Conservation (phyloP, 2,888 invertebrate species). For the Epistrophe eligans region DNA sequence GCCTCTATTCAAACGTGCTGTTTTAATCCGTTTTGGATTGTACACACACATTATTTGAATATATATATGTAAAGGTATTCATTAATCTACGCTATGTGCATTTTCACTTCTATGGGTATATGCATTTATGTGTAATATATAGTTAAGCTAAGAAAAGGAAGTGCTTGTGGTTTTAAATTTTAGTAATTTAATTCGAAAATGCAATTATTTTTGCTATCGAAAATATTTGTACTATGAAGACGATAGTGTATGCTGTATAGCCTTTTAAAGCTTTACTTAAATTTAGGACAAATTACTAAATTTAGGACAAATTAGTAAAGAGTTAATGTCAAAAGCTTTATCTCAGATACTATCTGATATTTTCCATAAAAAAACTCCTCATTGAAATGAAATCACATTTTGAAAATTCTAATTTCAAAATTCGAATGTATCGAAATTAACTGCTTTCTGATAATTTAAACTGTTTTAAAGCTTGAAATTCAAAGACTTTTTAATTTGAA, state of each 20-base stretch:
- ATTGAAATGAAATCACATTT: no score
- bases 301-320: neutral
- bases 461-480: no score
- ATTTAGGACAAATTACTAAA: no score
- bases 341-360: no score
- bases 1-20: neutral
- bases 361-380: no score
- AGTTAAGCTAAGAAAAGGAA: neutral
- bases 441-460: no score
- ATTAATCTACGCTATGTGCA: slow-evolving; percentile 50
- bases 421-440: no score
- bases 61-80: neutral
- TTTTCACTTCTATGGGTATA: neutral
- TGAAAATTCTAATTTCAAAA: no score
- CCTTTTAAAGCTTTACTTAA: neutral
- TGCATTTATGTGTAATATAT: neutral
- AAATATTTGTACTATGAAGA: neutral
- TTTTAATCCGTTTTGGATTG: slow-evolving; percentile 25
- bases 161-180: slow-evolving; percentile 26
- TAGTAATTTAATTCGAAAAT: neutral
- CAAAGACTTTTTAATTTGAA: no score
- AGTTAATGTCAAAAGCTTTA: neutral
- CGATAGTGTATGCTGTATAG: no score
- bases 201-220: neutral
- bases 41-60: slow-evolving; percentile 48